phyloP scores from a whole-genome alignment of 1,140 invertebrate genomes.

The Laupala kohalensis region DNA sequence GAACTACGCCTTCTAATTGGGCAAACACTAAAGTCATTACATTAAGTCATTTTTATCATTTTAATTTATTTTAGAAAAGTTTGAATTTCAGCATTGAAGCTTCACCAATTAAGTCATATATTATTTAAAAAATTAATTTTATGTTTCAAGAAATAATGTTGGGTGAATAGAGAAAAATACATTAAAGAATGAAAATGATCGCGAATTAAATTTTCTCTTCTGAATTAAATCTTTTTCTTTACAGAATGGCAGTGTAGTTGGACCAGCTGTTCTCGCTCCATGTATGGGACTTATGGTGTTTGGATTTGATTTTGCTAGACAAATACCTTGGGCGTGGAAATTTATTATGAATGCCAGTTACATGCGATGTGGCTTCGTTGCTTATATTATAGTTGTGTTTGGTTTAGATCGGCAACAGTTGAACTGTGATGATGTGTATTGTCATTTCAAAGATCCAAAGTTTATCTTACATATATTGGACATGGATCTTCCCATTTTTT shows the following conservation, averaged over 20 bases:
- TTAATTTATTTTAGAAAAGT: too few relatives aligned
- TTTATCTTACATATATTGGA: constrained; percentile 27
- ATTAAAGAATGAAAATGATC: too few relatives aligned
- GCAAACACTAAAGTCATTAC: too few relatives aligned
- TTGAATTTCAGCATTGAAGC: too few relatives aligned
- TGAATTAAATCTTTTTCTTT: constrained; percentile 18
- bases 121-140: too few relatives aligned
- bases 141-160: too few relatives aligned
- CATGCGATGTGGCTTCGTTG: constrained; percentile 43
- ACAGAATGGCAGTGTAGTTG: constrained; percentile 49
- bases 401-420: constrained; percentile 39
- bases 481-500: background rate
- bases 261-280: constrained; percentile 43
- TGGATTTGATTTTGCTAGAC: constrained; percentile 48
- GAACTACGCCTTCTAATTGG: too few relatives aligned
- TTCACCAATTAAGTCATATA: too few relatives aligned
- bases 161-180: too few relatives aligned
- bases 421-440: constrained; percentile 42
- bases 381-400: constrained; percentile 42
- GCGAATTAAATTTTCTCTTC: too few relatives aligned
- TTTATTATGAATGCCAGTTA: constrained; percentile 46
- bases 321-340: constrained; percentile 40
- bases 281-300: constrained; percentile 48
- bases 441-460: constrained; percentile 42
- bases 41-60: too few relatives aligned